Evolutionary conservation across 2,797 vertebrate species (phyloP).

Genomic region (Momotus momota): DNA sequence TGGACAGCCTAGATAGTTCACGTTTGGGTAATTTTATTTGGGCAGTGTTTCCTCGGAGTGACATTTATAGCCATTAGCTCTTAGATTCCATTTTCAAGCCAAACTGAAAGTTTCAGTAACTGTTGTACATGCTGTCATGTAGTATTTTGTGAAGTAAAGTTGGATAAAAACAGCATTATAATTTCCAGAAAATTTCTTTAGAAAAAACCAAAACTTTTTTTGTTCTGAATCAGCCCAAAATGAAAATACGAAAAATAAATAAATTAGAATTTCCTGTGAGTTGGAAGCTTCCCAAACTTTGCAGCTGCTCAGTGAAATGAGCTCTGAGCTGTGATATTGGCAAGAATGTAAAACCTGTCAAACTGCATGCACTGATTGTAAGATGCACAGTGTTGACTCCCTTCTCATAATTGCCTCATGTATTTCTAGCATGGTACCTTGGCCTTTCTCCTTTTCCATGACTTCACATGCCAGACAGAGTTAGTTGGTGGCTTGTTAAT

Average conservation of each 20-base stretch:
- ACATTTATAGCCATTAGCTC: slow-evolving; percentile 28
- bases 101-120: slow-evolving; percentile 2
- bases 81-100: slow-evolving; percentile 23
- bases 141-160: background rate
- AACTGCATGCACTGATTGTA: background rate
- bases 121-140: background rate
- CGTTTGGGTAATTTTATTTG: slow-evolving; percentile 7
- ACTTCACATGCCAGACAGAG: background rate
- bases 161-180: background rate
- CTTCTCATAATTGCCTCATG: background rate
- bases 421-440: background rate
- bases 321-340: slow-evolving; percentile 26
- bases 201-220: background rate
- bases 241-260: background rate
- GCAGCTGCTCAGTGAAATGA: slow-evolving; percentile 61
- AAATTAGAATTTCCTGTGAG: slow-evolving; percentile 25
- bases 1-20: background rate
- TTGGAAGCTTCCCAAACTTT: slow-evolving; percentile 53
- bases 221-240: slow-evolving; percentile 28
- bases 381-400: background rate
- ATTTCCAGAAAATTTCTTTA: background rate
- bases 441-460: background rate
- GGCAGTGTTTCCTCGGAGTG: background rate
- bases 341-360: slow-evolving; percentile 52
- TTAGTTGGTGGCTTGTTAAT: background rate